Conservation (phyloP, 2,888 invertebrate species). For the Abrostola triplasia region DNA sequence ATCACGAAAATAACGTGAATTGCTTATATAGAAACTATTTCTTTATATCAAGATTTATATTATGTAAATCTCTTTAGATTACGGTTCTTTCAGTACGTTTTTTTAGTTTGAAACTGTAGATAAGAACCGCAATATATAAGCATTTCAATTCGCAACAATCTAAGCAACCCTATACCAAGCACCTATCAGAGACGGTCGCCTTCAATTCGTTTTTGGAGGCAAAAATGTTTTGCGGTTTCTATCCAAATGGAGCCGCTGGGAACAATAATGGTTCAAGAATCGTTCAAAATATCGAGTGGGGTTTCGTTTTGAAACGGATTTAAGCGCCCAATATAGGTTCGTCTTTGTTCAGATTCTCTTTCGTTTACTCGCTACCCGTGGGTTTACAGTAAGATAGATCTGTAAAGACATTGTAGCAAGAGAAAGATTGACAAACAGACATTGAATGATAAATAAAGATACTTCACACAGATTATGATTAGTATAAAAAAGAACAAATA, state of each 20-base stretch:
- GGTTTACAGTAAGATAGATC: not conserved
- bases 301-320: slow-evolving; percentile 66
- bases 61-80: too few relatives aligned
- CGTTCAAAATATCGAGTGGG: slow-evolving; percentile 72
- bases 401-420: too few relatives aligned
- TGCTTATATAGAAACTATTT: too few relatives aligned
- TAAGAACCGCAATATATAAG: not conserved
- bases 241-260: slow-evolving; percentile 72
- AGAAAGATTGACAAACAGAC: too few relatives aligned
- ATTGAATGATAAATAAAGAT: too few relatives aligned
- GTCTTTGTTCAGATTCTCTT: slow-evolving; percentile 48
- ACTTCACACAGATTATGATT: too few relatives aligned
- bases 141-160: slow-evolving; percentile 10
- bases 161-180: slow-evolving; percentile 18
- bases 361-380: slow-evolving; percentile 23
- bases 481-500: too few relatives aligned
- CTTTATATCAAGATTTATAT: too few relatives aligned
- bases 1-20: too few relatives aligned
- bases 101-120: not conserved
- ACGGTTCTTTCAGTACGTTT: too few relatives aligned
- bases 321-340: slow-evolving; percentile 48
- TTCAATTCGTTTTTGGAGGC: slow-evolving; percentile 58
- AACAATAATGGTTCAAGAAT: slow-evolving; percentile 71
- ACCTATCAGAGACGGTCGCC: slow-evolving; percentile 52
- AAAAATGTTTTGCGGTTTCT: slow-evolving; percentile 65